phyloP scores from a whole-genome alignment of 2,888 invertebrate genomes.

The Idaea dimidiata region DNA sequence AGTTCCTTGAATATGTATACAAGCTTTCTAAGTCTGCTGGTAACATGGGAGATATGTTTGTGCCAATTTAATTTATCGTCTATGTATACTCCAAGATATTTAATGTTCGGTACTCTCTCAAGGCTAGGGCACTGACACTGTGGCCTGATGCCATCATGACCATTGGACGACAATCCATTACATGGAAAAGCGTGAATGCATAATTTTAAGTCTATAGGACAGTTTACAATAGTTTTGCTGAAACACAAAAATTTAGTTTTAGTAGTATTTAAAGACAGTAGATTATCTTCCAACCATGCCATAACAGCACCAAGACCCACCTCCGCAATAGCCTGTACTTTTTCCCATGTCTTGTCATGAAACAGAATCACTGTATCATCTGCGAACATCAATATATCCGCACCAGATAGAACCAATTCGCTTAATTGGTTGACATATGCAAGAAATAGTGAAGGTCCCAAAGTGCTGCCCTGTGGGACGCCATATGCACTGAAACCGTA shows the following conservation, averaged over 20 bases:
- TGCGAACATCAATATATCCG: not conserved
- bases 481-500: not conserved
- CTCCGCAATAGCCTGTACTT: not conserved
- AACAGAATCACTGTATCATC: not conserved
- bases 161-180: no score
- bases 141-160: no score
- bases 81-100: no score
- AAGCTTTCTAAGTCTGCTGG: no score
- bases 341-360: not conserved
- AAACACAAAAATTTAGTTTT: not conserved
- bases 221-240: conserved; percentile 20
- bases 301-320: not conserved
- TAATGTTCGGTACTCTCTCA: no score
- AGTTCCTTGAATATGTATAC: no score
- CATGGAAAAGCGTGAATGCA: no score
- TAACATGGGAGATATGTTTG: no score
- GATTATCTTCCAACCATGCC: not conserved
- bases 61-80: no score
- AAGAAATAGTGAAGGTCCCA: conserved; percentile 1
- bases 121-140: no score
- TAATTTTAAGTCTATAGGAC: conserved; percentile 12
- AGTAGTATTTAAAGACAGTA: not conserved
- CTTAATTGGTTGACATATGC: not conserved
- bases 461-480: not conserved
- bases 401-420: not conserved